Percentiles rank a stretch among this genome's conserved stretches.
Conservation (phyloP, 2,113 vertebrate genomes). For the Heteronetta atricapilla region DNA sequence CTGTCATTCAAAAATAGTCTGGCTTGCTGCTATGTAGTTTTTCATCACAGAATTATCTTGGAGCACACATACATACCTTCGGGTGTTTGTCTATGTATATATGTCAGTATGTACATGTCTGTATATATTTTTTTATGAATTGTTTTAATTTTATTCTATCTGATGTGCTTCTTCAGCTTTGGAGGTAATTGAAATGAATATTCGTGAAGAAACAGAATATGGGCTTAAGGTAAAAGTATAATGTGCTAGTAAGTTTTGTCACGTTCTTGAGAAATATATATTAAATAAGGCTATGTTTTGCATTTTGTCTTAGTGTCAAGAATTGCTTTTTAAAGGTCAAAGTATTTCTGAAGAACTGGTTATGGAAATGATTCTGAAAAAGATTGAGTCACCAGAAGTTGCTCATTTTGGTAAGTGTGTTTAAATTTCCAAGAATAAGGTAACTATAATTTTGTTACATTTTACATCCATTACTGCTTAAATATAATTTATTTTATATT, state of each 20-base stretch:
- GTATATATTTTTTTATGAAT: neutral
- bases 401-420: slow-evolving; percentile 87
- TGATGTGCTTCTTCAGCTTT: slow-evolving; percentile 78
- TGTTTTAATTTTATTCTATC: slow-evolving; percentile 25
- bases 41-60: neutral
- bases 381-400: slow-evolving; percentile 83
- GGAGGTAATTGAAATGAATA: slow-evolving; percentile 81
- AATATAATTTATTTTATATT: neutral
- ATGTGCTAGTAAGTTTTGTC: slow-evolving; percentile 20
- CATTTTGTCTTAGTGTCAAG: slow-evolving; percentile 75
- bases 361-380: slow-evolving; percentile 83
- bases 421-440: neutral
- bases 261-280: neutral
- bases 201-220: slow-evolving; percentile 75
- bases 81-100: neutral
- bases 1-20: neutral
- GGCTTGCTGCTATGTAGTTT: neutral
- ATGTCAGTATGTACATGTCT: neutral
- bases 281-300: neutral
- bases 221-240: slow-evolving; percentile 81
- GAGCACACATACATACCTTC: neutral
- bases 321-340: slow-evolving; percentile 80
- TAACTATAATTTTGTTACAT: neutral
- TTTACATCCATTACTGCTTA: neutral
- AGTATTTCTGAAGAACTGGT: slow-evolving; percentile 85